A percentile compares a stretch with the other conserved stretches of the same genome.
These are phyloP conservation scores for Aramus guarauna DNA, from an alignment of 2,113 vertebrate genomes.

Conservation along the genomic window DNA sequence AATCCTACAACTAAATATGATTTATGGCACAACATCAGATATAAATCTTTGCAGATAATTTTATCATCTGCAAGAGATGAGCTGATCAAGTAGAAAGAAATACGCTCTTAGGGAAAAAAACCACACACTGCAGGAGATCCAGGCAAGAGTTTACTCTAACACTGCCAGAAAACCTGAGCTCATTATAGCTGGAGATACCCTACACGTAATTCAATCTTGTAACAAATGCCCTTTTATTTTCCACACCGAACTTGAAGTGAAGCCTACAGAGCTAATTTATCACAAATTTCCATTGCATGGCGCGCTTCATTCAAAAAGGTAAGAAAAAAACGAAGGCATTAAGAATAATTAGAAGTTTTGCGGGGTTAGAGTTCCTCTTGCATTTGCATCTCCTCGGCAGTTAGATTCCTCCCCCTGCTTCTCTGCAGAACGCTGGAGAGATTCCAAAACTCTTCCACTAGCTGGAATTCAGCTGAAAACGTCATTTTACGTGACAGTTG, in stretches of 20 bases:
- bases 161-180: slow-evolving; percentile 17
- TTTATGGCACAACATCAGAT: slow-evolving; percentile 27
- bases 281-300: not conserved
- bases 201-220: not conserved
- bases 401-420: not conserved
- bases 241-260: not conserved
- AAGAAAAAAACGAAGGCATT: not conserved
- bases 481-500: not conserved
- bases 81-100: slow-evolving; percentile 37
- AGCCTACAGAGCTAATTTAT: not conserved
- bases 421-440: not conserved
- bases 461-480: not conserved
- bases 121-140: not conserved
- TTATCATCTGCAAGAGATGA: slow-evolving; percentile 47
- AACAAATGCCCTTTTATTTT: slow-evolving; percentile 10
- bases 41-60: slow-evolving; percentile 43
- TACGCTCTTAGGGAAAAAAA: not conserved
- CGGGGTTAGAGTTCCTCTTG: not conserved
- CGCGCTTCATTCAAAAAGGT: not conserved
- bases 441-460: not conserved
- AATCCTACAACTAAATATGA: slow-evolving; percentile 15
- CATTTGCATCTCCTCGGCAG: not conserved
- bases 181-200: slow-evolving; percentile 30
- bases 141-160: slow-evolving; percentile 6
- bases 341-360: not conserved